Evolutionary conservation across 2,888 invertebrate genomes (phyloP), one percentile per base, ranked within the genome.

Genomic region (Steromphala cineraria): DNA sequence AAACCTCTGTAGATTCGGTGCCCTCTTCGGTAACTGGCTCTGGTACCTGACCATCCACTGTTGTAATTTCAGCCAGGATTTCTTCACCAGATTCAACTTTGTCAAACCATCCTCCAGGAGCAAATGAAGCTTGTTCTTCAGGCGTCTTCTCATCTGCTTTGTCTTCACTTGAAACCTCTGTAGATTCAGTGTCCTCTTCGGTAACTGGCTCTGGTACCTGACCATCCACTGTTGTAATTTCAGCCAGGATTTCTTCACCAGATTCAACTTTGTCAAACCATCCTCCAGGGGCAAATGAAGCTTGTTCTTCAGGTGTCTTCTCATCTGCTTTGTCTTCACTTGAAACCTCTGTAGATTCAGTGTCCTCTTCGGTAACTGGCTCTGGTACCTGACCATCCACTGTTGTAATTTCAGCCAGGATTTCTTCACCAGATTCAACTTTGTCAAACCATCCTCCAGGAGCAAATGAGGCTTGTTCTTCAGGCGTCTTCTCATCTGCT

Each of bases 391-490:
- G 62, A 28, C 62, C 62, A 62, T 62, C 62, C 24, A 62, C 62
- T 62, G 62, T 62, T 4, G 28, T 10, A 62, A 62, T 62, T 62
- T 62, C 62, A 62, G 62, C 62, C 24, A 24, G 28, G n/a, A 62
- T 62, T 62, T 62, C 62, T 24, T 62, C 28, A 28, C 62, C 62
- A 24, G 24, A 24, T 62, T 62, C 62, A 62, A 62, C 62, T 15
- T 62, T 62, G 62, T 62, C 62, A 62, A 62, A 62, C 62, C 62
- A 62, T 62, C 62, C 62, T 17, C 62, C 62, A 28, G 62, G 62
- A 62, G 62, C 62, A 62, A 62, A 62, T 62, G 24, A 24, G 7
- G 62, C 15, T 24, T 15, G 15, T 28, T 62, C 62, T 13, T 21
- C 62, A 24, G 24, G 17, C n/a, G 24, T 46, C 13, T 46, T 53